Evolutionary conservation across 1,140 invertebrate genomes (phyloP).

Genomic region (Euura lappo): DNA sequence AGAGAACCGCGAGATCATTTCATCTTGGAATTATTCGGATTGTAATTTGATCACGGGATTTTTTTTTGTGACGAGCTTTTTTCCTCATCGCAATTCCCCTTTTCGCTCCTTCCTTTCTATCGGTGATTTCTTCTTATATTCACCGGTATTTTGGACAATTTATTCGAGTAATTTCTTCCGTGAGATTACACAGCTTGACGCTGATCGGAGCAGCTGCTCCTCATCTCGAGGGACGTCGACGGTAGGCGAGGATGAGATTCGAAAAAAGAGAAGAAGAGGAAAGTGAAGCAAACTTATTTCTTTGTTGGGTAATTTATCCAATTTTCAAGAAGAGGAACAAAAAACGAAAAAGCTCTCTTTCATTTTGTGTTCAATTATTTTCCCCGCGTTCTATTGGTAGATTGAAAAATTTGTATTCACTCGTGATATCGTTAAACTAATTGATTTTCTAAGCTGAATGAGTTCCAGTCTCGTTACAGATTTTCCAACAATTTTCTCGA

Average conservation of each 20-base stretch:
- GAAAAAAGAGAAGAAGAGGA: background rate
- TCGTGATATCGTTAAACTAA: no score
- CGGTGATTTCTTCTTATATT: background rate
- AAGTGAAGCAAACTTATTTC: background rate
- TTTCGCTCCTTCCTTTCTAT: background rate
- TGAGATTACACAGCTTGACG: conserved; percentile 6
- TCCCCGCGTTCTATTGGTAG: no score
- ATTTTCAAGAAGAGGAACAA: background rate
- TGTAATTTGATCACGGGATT: no score
- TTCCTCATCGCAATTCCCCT: background rate
- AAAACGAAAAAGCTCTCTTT: no score
- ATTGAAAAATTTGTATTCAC: no score
- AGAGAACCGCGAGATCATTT: no score
- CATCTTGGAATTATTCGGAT: no score
- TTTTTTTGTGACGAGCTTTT: no score
- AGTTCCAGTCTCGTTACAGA: no score
- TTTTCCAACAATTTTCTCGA: no score
- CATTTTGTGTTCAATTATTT: no score
- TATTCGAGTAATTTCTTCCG: conserved; percentile 7
- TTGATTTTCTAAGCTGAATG: no score
- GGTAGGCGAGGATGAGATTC: background rate
- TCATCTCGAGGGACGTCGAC: background rate
- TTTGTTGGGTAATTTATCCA: background rate
- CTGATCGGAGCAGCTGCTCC: background rate
- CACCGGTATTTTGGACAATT: conserved; percentile 1